Evolutionary conservation across 2,797 vertebrate genomes (phyloP).

Genomic region (Hydrophis major): DNA sequence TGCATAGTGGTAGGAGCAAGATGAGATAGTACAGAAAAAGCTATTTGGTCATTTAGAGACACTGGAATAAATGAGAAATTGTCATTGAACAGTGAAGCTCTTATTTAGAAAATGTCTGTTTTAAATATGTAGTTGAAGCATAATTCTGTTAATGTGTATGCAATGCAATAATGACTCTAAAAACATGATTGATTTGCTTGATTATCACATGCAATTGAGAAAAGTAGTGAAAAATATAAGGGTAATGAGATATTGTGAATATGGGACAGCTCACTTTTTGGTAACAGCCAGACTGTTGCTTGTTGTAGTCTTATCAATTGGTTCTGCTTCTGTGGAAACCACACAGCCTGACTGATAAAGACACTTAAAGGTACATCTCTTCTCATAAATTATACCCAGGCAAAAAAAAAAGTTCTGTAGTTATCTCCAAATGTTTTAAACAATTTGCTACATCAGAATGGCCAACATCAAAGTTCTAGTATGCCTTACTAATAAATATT

Average conservation of each 20-base stretch:
- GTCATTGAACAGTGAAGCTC: neutral
- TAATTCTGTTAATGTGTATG: neutral
- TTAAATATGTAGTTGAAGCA: neutral
- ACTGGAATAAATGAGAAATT: neutral
- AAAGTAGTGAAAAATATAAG: neutral
- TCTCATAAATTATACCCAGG: neutral
- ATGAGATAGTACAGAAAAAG: neutral
- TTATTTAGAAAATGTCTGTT: neutral
- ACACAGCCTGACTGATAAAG: neutral
- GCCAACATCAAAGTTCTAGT: neutral
- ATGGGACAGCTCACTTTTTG: neutral
- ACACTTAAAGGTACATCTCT: neutral
- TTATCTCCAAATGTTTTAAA: neutral
- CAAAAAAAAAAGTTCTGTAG: neutral
- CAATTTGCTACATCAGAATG: neutral
- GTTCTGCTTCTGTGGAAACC: neutral
- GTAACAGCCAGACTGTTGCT: neutral
- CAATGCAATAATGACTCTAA: neutral
- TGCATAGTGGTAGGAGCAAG: neutral
- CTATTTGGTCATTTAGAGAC: neutral
- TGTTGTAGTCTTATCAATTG: neutral
- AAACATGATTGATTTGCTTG: neutral
- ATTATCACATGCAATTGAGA: neutral
- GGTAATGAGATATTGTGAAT: neutral
- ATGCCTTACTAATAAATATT: neutral